Evolutionary conservation across 2,113 vertebrate genomes (phyloP).

Genomic region (Phocoena sinus): DNA sequence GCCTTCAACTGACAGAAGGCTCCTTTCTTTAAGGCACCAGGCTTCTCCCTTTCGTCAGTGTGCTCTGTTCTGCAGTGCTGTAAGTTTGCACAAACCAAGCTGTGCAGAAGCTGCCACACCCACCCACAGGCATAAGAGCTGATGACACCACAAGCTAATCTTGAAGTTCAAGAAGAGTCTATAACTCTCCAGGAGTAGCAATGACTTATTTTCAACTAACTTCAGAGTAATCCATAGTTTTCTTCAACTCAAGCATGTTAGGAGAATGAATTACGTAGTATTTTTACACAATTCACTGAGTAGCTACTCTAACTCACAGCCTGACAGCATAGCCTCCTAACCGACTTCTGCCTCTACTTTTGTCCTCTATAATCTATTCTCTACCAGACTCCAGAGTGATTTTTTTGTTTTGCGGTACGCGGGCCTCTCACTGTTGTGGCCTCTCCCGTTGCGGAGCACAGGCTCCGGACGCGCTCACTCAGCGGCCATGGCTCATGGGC

Average conservation of each 20-base stretch:
- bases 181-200: background rate
- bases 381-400: background rate
- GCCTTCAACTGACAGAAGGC: background rate
- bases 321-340: background rate
- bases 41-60: background rate
- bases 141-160: background rate
- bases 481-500: too few species aligned
- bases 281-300: background rate
- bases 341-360: background rate
- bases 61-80: background rate
- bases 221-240: background rate
- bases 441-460: too few species aligned
- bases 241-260: background rate
- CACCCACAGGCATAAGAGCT: background rate
- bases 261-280: background rate
- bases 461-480: rapidly evolving
- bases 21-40: background rate
- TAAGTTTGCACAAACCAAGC: background rate
- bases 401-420: background rate
- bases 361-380: background rate
- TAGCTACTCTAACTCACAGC: background rate
- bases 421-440: too few species aligned
- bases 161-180: background rate
- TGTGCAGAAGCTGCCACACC: background rate
- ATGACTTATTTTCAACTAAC: background rate